Conservation (phyloP, 1,140 invertebrate genomes). For the Araneus ventricosus region DNA sequence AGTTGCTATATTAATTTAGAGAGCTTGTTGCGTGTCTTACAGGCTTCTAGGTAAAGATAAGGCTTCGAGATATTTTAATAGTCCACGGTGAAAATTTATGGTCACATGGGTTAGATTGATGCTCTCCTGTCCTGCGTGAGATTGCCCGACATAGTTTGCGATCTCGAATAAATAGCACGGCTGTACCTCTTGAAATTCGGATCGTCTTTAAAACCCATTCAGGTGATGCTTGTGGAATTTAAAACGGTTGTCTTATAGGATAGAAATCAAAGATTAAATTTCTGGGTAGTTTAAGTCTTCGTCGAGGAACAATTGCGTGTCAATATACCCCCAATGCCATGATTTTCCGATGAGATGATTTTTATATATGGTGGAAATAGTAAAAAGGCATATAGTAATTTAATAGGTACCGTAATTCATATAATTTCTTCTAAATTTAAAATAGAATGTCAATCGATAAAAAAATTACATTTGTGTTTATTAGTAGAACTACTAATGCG, state of each 20-base stretch:
- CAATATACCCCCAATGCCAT: no score
- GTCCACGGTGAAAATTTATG: slow-evolving; percentile 3
- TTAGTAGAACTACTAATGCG: no score
- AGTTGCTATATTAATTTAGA: slow-evolving; percentile 15
- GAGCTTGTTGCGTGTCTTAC: neutral
- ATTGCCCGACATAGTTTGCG: slow-evolving; percentile 13
- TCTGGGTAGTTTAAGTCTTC: neutral
- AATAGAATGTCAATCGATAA: no score
- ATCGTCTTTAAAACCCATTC: slow-evolving; percentile 12
- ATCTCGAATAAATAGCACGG: neutral
- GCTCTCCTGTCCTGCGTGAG: neutral
- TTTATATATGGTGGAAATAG: no score
- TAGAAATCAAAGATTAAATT: neutral
- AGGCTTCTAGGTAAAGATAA: neutral
- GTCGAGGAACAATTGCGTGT: no score
- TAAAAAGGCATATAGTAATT: no score
- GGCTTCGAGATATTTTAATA: slow-evolving; percentile 21
- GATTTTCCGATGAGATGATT: no score
- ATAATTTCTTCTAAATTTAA: no score
- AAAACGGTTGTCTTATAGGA: neutral
- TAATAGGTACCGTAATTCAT: no score
- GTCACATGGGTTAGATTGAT: slow-evolving; percentile 25
- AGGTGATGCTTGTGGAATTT: neutral
- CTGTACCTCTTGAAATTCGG: neutral
- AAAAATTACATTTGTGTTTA: no score